A percentile compares a stretch with the other conserved stretches of the same genome.
phyloP scores from a whole-genome alignment of 2,797 vertebrate species.

The Chaenodraco wilsoni region DNA sequence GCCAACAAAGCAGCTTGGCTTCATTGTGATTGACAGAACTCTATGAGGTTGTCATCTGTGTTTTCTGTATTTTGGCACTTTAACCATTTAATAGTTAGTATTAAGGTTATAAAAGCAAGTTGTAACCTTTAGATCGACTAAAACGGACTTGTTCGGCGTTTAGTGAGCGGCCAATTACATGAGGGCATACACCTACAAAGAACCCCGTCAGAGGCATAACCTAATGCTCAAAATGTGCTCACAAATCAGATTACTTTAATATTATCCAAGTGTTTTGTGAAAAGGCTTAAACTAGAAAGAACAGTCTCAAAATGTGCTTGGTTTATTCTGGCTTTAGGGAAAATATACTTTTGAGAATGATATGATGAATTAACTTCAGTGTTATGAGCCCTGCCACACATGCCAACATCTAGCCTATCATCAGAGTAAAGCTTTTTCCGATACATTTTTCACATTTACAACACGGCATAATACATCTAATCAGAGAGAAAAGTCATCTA shows the following conservation, averaged over 20 bases:
- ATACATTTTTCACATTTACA: background rate
- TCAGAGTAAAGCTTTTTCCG: background rate
- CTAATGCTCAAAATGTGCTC: background rate
- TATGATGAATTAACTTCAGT: background rate
- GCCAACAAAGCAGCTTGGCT: no score
- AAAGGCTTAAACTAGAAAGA: background rate
- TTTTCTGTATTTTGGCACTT: no score
- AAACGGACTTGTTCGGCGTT: no score
- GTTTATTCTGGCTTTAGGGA: background rate
- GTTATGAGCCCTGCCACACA: background rate
- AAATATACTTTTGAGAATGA: background rate
- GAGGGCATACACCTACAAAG: background rate
- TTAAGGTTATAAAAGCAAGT: no score
- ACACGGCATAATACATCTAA: slow-evolving; percentile 3
- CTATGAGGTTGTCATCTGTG: no score
- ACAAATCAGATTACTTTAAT: background rate
- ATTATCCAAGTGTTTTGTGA: background rate
- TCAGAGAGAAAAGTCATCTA: slow-evolving; percentile 1
- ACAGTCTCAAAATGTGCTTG: background rate
- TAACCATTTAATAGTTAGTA: no score
- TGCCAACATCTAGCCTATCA: background rate
- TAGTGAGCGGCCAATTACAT: background rate
- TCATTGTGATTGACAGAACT: no score
- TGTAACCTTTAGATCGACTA: no score
- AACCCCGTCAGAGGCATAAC: no score